phyloP scores from a whole-genome alignment of 2,888 invertebrate species.

The Unio delphinus region DNA sequence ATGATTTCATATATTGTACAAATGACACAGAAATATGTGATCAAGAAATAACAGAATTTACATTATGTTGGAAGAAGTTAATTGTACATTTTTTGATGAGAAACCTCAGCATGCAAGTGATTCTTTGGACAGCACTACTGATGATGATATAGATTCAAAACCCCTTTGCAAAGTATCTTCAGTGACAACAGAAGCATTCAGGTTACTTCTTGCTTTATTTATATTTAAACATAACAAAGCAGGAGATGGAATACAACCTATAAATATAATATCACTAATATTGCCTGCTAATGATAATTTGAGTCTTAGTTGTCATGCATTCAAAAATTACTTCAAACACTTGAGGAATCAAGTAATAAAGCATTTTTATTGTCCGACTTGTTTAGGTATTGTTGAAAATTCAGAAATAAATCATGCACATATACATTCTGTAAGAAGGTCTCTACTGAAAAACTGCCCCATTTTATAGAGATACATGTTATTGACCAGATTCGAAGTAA shows the following conservation, averaged over 20 bases:
- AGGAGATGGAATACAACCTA: conserved; percentile 16
- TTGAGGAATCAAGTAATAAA: conserved; percentile 18
- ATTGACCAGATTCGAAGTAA: conserved; percentile 5
- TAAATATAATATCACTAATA: conserved; percentile 9
- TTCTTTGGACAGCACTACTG: too few relatives aligned
- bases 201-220: conserved; percentile 23
- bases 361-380: conserved; percentile 14
- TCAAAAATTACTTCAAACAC: conserved; percentile 13
- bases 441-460: conserved; percentile 1
- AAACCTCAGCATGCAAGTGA: too few relatives aligned
- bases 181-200: conserved; percentile 20
- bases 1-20: too few relatives aligned
- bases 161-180: conserved; percentile 15
- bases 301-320: conserved; percentile 7
- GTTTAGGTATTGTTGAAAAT: conserved; percentile 7
- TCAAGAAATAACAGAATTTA: too few relatives aligned
- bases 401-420: not conserved
- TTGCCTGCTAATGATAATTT: conserved; percentile 14
- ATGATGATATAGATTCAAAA: not conserved
- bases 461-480: conserved; percentile 21
- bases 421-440: conserved; percentile 4
- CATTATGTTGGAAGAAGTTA: too few relatives aligned
- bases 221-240: conserved; percentile 15
- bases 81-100: too few relatives aligned
- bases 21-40: too few relatives aligned